Evolutionary conservation across 2,113 vertebrate genomes (phyloP), one percentile per base, ranked within the genome.

Genomic region (Porphyrio hochstetteri): DNA sequence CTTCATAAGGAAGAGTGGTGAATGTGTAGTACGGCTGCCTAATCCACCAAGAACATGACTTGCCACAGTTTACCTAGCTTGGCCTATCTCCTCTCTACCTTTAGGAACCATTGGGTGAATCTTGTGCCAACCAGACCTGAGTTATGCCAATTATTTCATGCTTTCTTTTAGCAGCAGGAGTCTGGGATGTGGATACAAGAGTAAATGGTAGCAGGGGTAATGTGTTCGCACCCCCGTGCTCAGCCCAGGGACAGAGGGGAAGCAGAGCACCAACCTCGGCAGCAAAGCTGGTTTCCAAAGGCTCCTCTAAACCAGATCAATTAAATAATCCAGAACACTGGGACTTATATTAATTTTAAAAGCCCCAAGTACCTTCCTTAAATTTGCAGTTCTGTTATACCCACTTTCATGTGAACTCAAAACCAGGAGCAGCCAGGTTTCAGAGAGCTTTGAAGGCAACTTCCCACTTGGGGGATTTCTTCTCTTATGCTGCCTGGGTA

Each of bases 191-290:
- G 67, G 28, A 7, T 36, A 28, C 2, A 16, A 76, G n/a, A 67
- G 52, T 21, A 15, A 38, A 42, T 0, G 2, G 42, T 38, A 70
- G 53, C 13, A 20, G 48, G 56, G 38, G 0, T 0, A 7, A 36
- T 35, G 10, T 3, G 2, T 38, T 80, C 3, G 1, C 28, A 59
- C 7, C 31, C 25, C 88, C 50, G 20, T 36, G 53, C 77, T 71
- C 61, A 63, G 70, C 42, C 36, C 7, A 4, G 75, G n/a, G 56
- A 68, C 44, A 57, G 21, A 76, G n/a, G 6, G 23, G 12, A 21
- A 79, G 20, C 76, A 80, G 28, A 86, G 53, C 57, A 86, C 67
- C 67, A 68, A 21, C 13, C 28, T 46, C 18, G 4, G 61, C 24
- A 63, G 70, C 57, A 83, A 72, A 77, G 31, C 33, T 61, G 29